phyloP scores from a whole-genome alignment of 2,113 vertebrate genomes.

The Corvus hawaiiensis region DNA sequence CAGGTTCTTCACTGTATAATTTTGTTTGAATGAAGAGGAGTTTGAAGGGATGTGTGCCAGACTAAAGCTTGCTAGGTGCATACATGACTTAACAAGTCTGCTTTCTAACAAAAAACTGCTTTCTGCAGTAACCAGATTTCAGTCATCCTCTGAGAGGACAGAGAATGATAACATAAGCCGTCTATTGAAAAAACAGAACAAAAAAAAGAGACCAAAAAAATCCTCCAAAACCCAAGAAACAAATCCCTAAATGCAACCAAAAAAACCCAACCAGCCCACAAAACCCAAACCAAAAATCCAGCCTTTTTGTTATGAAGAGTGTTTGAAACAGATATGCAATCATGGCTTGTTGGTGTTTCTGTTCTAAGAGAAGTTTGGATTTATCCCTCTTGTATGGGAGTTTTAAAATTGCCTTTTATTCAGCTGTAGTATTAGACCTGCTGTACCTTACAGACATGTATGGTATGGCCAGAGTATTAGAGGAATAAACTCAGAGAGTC shows the following conservation, averaged over 20 bases:
- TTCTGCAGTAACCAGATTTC: not conserved
- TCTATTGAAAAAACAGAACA: not conserved
- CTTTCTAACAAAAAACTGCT: not conserved
- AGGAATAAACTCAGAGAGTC: not conserved
- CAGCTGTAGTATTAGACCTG: not conserved
- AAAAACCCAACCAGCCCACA: not conserved
- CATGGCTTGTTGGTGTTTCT: not conserved
- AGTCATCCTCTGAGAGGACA: not conserved
- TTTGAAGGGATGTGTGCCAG: not conserved
- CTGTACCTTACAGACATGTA: not conserved
- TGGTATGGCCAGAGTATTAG: not conserved
- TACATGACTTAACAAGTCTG: not conserved
- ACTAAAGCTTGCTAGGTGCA: not conserved
- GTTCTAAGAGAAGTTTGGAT: not conserved
- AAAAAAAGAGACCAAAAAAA: no score
- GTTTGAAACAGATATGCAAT: not conserved
- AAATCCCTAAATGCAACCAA: not conserved
- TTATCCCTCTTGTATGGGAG: not conserved
- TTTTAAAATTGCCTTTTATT: not conserved
- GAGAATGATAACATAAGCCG: not conserved
- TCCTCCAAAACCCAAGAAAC: not conserved
- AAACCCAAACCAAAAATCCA: not conserved
- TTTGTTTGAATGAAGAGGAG: not conserved
- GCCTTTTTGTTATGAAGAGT: not conserved
- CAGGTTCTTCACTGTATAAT: not conserved